Conservation (phyloP, 2,113 vertebrate species). For the Gambusia holbrooki region DNA sequence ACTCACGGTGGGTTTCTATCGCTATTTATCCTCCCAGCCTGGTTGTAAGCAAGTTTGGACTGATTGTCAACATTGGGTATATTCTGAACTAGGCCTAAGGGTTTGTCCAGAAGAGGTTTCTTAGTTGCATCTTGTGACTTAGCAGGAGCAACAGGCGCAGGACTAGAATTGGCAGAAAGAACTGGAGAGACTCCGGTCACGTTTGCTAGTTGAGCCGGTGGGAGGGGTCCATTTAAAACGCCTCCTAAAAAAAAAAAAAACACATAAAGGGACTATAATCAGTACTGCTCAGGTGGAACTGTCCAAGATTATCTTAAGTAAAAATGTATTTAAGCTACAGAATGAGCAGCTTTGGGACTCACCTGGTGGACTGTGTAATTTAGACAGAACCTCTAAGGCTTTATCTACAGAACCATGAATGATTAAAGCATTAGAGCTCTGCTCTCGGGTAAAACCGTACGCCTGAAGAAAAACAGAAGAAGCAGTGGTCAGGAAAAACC, state of each 20-base stretch:
- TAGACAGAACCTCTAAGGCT: conserved; percentile 53
- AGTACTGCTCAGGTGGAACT: background rate
- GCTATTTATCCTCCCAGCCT: conserved; percentile 5
- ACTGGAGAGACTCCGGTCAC: conserved; percentile 46
- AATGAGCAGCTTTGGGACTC: background rate
- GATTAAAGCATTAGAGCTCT: conserved; percentile 77
- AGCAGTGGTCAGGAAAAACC: background rate
- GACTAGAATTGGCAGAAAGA: conserved; percentile 46
- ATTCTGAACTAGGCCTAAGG: conserved; percentile 39
- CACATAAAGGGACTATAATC: background rate
- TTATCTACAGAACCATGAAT: conserved; percentile 68
- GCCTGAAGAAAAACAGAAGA: conserved; percentile 51
- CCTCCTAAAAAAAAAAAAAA: conserved; percentile 19
- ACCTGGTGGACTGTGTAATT: conserved; percentile 46
- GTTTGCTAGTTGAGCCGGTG: conserved; percentile 34
- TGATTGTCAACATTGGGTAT: conserved; percentile 8
- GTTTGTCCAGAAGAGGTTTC: background rate
- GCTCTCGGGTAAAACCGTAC: conserved; percentile 65
- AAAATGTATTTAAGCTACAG: background rate
- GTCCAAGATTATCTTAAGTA: background rate
- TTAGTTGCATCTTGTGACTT: conserved; percentile 13
- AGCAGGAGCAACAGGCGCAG: background rate
- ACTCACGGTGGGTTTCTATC: conserved; percentile 42
- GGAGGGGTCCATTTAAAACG: background rate
- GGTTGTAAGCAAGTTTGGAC: background rate